Percentiles rank a stretch among this genome's conserved stretches.
These are phyloP conservation scores for Sanderia malayensis DNA, from an alignment of 30 jellyfish, hydroid and myxozoan species.

Conservation along the genomic window DNA sequence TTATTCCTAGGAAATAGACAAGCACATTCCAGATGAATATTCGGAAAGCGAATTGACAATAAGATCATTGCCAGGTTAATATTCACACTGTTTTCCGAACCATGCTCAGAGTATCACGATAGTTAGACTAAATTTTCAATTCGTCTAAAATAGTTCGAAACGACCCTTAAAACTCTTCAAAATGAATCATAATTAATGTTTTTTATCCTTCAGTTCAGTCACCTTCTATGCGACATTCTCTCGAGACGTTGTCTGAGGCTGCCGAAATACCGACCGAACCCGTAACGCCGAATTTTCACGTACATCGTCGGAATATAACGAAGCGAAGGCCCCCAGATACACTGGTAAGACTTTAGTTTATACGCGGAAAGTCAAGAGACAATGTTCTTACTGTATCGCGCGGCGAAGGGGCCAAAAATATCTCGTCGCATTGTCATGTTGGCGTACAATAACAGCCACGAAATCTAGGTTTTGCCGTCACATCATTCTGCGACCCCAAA, in stretches of 20 bases:
- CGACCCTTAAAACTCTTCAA: too few species aligned
- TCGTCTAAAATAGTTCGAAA: too few species aligned
- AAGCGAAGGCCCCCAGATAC: slow-evolving; percentile 29
- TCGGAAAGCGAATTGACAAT: background rate
- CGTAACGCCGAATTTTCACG: background rate
- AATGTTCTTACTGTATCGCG: too few species aligned
- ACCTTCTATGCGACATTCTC: background rate
- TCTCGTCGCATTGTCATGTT: too few species aligned
- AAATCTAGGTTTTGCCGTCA: too few species aligned
- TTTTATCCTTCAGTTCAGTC: background rate
- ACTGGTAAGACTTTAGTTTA: slow-evolving; percentile 10
- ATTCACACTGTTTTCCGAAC: background rate
- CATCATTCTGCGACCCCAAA: too few species aligned
- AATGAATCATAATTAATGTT: too few species aligned
- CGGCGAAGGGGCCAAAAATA: too few species aligned
- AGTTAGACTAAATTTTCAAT: too few species aligned
- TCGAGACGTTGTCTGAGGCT: background rate
- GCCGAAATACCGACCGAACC: slow-evolving; percentile 2
- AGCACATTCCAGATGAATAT: background rate
- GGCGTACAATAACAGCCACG: too few species aligned
- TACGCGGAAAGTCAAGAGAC: too few species aligned
- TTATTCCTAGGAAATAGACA: slow-evolving; percentile 14
- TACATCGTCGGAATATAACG: slow-evolving; percentile 5
- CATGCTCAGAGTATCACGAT: too few species aligned
- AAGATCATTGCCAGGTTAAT: background rate